These are phyloP conservation scores for Diachasma alloeum DNA, from an alignment of 1,140 invertebrate species.

Conservation along the genomic window DNA sequence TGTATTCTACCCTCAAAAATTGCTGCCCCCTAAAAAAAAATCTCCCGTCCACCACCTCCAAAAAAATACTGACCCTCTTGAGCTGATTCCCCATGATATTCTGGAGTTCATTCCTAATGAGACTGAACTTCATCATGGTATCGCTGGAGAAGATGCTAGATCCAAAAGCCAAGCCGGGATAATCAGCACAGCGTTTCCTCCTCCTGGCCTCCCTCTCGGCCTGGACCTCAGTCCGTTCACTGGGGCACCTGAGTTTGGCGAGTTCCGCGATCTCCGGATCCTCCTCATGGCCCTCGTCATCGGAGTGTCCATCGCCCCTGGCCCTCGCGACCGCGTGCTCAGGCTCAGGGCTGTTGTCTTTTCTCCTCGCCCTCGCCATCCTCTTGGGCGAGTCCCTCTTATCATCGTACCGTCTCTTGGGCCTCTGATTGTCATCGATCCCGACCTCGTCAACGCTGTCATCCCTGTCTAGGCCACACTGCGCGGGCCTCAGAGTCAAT, in stretches of 20 bases:
- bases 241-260: slow-evolving; percentile 83
- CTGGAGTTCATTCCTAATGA: slow-evolving; percentile 96
- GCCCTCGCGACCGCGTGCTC: slow-evolving; percentile 66
- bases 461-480: slow-evolving; percentile 54
- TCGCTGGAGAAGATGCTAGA: slow-evolving; percentile 94
- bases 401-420: not conserved
- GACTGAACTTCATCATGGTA: slow-evolving; percentile 97
- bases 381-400: slow-evolving; percentile 9
- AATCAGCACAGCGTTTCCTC: slow-evolving; percentile 84
- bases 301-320: slow-evolving; percentile 65
- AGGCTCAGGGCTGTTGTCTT: slow-evolving; percentile 49
- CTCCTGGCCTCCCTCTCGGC: slow-evolving; percentile 82
- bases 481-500: slow-evolving; percentile 50
- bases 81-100: slow-evolving; percentile 96
- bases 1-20: no score
- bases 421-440: not conserved
- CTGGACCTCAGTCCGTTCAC: slow-evolving; percentile 85
- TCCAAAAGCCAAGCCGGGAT: slow-evolving; percentile 90
- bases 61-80: slow-evolving; percentile 91
- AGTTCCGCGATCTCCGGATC: slow-evolving; percentile 82
- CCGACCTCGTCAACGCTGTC: not conserved
- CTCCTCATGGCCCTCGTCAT: slow-evolving; percentile 67
- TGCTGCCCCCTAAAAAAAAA: no score
- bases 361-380: slow-evolving; percentile 6
- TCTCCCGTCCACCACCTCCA: not conserved